These are phyloP conservation scores for Drosophila malerkotliana DNA, from an alignment of 1,140 invertebrate species.

Conservation along the genomic window DNA sequence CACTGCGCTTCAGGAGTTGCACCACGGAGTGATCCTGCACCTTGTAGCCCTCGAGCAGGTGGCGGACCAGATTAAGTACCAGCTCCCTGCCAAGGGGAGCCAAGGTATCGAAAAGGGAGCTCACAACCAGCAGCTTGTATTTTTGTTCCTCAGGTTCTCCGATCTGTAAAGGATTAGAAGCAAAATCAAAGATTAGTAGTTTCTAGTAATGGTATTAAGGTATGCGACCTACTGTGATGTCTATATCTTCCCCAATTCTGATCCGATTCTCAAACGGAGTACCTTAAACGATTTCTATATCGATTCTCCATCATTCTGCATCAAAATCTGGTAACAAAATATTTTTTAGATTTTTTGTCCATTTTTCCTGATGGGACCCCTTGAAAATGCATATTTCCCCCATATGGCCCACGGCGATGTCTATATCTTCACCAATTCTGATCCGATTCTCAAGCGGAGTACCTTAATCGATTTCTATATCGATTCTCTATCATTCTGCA, in stretches of 20 bases:
- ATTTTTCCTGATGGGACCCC: too few relatives aligned
- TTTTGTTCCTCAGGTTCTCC: slow-evolving; percentile 91
- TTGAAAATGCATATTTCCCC: background rate
- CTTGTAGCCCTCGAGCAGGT: slow-evolving; percentile 89
- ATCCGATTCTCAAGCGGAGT: too few relatives aligned
- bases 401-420: too few relatives aligned
- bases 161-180: slow-evolving; percentile 84
- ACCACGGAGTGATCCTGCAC: slow-evolving; percentile 87
- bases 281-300: too few relatives aligned
- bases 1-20: slow-evolving; percentile 88
- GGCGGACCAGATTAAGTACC: slow-evolving; percentile 91
- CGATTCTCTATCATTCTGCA: too few relatives aligned
- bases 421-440: too few relatives aligned
- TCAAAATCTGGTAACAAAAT: too few relatives aligned
- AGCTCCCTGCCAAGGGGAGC: slow-evolving; percentile 94
- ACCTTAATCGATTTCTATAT: too few relatives aligned
- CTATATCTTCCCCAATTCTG: background rate
- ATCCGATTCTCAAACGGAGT: background rate
- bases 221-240: background rate
- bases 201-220: background rate
- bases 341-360: too few relatives aligned
- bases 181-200: background rate
- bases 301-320: too few relatives aligned
- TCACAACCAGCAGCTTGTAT: slow-evolving; percentile 92
- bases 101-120: slow-evolving; percentile 90